phyloP scores from a whole-genome alignment of 2,797 vertebrate genomes.

The Acipenser transmontanus region DNA sequence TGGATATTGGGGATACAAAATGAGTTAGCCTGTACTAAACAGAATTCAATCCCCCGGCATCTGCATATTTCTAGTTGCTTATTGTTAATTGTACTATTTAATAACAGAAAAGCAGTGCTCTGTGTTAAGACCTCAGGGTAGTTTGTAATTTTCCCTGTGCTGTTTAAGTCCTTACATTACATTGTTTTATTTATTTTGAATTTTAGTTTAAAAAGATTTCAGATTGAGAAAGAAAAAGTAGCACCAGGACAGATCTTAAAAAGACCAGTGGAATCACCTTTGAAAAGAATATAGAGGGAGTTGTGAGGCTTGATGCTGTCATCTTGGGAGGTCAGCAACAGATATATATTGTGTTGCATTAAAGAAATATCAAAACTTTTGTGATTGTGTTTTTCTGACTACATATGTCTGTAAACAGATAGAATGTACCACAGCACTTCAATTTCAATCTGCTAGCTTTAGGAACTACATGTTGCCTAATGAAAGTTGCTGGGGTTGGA shows the following conservation, averaged over 20 bases:
- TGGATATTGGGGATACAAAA: no score
- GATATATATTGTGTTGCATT: no score
- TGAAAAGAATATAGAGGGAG: neutral
- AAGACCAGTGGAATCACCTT: neutral
- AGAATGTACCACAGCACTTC: no score
- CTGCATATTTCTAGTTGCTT: neutral
- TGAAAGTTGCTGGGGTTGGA: no score
- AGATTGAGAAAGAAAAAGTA: neutral
- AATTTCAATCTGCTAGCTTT: no score
- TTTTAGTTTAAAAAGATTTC: neutral
- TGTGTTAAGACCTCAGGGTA: conserved; percentile 3
- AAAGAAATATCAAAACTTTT: no score
- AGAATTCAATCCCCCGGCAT: neutral
- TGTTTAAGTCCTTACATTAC: no score
- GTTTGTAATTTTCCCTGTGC: conserved; percentile 7
- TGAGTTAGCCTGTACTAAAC: neutral
- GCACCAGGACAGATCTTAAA: neutral
- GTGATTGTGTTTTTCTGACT: no score
- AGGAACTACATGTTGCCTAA: no score
- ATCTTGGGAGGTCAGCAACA: neutral
- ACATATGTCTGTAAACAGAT: no score
- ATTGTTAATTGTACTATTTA: neutral
- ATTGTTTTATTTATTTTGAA: no score
- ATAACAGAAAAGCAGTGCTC: neutral
- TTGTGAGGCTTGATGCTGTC: conserved; percentile 6